Evolutionary conservation across 2,888 invertebrate genomes (phyloP).

Genomic region (Noctuana brunneofusca): DNA sequence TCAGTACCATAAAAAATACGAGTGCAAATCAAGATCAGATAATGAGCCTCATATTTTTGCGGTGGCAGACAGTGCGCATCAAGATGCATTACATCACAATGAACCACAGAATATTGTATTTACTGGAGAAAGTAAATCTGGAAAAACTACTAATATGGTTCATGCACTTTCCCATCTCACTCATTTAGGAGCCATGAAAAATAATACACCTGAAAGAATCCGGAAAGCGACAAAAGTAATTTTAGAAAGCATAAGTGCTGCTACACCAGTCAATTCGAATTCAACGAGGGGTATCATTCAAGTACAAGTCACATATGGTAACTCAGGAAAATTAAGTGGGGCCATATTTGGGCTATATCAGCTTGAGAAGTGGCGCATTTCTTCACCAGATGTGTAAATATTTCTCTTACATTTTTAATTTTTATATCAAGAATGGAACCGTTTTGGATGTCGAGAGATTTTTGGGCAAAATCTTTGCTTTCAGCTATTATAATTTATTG

Average conservation of each 20-base stretch:
- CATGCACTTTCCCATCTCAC: conserved; percentile 92
- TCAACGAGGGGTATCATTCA: conserved; percentile 93
- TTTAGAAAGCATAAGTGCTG: conserved; percentile 91
- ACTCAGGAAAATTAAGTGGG: conserved; percentile 93
- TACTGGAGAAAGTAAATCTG: conserved; percentile 95
- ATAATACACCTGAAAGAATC: conserved; percentile 85
- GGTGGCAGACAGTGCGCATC: conserved; percentile 94
- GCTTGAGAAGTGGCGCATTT: conserved; percentile 94
- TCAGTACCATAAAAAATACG: conserved; percentile 91
- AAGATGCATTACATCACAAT: conserved; percentile 94
- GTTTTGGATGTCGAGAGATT: too few relatives aligned
- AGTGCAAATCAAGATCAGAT: conserved; percentile 92
- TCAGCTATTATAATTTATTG: too few relatives aligned
- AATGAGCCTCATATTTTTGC: conserved; percentile 95
- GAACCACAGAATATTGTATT: conserved; percentile 93
- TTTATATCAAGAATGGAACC: neutral
- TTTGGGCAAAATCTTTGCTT: too few relatives aligned
- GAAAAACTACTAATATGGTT: conserved; percentile 93
- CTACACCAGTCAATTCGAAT: conserved; percentile 92
- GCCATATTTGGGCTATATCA: conserved; percentile 93
- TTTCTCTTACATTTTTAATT: conserved; percentile 49
- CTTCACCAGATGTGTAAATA: conserved; percentile 88
- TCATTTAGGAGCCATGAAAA: conserved; percentile 89
- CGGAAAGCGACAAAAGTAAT: conserved; percentile 87
- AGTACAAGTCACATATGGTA: conserved; percentile 90